Evolutionary conservation across 2,797 vertebrate species (phyloP).

Genomic region (Phalloptychus januarius): DNA sequence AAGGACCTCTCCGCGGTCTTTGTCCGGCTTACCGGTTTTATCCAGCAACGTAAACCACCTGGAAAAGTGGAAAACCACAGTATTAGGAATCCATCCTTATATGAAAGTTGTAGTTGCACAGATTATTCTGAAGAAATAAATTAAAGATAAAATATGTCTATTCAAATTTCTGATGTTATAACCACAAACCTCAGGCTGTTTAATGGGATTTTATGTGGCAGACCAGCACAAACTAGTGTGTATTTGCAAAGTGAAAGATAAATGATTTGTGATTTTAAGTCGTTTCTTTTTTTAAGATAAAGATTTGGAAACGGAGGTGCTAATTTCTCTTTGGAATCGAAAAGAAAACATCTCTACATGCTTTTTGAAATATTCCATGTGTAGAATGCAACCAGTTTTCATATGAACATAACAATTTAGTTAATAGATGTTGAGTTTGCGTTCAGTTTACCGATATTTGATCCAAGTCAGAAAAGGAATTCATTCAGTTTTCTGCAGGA

Average conservation of each 20-base stretch:
- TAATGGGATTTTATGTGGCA: background rate
- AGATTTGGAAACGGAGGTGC: background rate
- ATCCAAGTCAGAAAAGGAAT: background rate
- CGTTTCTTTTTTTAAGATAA: background rate
- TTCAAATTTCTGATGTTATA: background rate
- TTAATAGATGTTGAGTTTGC: background rate
- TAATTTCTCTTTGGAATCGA: background rate
- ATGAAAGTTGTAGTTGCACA: background rate
- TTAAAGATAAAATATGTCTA: background rate
- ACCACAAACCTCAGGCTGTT: background rate
- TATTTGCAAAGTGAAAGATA: background rate
- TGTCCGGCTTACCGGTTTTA: conserved; percentile 90
- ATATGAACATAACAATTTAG: background rate
- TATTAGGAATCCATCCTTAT: background rate
- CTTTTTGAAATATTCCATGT: background rate
- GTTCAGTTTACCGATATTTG: background rate
- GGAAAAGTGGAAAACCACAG: conserved; percentile 20
- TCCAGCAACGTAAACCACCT: conserved; percentile 93
- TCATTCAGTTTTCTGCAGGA: conserved; percentile 26
- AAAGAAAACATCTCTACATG: background rate
- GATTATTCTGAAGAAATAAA: background rate
- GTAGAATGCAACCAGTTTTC: background rate
- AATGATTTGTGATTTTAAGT: background rate
- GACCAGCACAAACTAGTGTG: background rate
- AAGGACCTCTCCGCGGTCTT: conserved; percentile 92